Percentiles rank a stretch among this genome's conserved stretches.
Conservation (phyloP, 2,797 vertebrate genomes). For the Lithobates pipiens region DNA sequence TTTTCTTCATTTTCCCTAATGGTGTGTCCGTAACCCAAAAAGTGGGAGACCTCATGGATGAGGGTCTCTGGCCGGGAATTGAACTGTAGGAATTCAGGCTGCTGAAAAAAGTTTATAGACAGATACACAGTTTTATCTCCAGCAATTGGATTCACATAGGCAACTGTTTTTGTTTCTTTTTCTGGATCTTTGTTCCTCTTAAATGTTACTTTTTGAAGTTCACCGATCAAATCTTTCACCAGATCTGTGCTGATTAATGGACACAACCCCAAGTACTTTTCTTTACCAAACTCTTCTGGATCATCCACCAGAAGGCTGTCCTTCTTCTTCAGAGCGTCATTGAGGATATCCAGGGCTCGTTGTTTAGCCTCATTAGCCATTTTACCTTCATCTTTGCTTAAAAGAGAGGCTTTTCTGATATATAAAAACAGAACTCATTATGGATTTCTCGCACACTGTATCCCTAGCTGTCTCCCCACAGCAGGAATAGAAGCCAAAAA, state of each 20-base stretch:
- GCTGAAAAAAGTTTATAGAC: neutral
- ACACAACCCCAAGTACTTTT: no score
- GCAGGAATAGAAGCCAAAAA: neutral
- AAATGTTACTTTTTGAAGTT: constrained; percentile 10
- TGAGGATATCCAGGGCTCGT: constrained; percentile 7
- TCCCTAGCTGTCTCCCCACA: constrained; percentile 13
- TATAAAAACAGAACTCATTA: neutral
- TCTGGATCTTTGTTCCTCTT: neutral
- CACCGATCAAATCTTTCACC: neutral
- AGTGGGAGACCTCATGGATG: neutral
- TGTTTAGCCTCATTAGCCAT: neutral
- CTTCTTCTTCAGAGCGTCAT: constrained; percentile 42
- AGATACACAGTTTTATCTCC: neutral
- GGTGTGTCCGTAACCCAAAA: neutral
- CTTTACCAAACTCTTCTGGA: neutral
- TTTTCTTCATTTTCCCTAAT: neutral
- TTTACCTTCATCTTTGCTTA: neutral
- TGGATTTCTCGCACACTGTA: neutral
- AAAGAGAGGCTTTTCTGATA: no score
- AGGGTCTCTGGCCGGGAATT: neutral
- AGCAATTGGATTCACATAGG: neutral
- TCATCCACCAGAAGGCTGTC: neutral
- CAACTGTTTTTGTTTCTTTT: no score
- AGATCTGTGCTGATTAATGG: constrained; percentile 2
- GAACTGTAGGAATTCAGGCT: neutral